Evolutionary conservation across 2,888 invertebrate genomes (phyloP), one percentile per base, ranked within the genome.

Genomic region (Eilema caniola): DNA sequence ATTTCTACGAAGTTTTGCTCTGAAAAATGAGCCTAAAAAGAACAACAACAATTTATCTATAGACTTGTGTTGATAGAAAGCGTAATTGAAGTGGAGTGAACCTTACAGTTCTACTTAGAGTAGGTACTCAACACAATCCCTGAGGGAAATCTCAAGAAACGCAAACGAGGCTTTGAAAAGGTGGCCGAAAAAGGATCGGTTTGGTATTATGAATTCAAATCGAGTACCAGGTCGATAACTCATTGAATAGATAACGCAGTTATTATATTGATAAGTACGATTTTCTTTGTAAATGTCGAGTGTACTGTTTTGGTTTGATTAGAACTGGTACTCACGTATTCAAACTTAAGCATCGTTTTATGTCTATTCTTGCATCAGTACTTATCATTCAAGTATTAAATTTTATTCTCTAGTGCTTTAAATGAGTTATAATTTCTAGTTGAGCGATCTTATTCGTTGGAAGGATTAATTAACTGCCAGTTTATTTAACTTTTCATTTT

Each of bases 141-240:
- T 28, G 37, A 67, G 87, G 87, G 86, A 86, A 85, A 86, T 85
- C 77, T 80, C 74, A 70, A 76, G 79, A 69, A 78, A 77, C 67
- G 71, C 70, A 79, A 47, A 64, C 73, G 78, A 78, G 72, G 65
- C 62, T 80, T 81, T 80, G 70, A 74, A 72, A 79, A 73, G 74
- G 71, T 75, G 72, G 74, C 78, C 79, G 77, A 72, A 80, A 83
- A 81, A 76, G 78, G 78, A 83, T 78, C 76, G 75, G 77, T 79
- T 82, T 79, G 74, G 77, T 69, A 76, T 66, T 73, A 72, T 67
- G 77, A 81, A 83, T 83, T 79, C 69, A 73, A 83, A 84, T 79
- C 67, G 57, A 70, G 62, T 62, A 66, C 4, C 53, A 56, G 66
- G 25, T 82, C 75, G 74, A 82, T 82, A 71, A 59, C 67, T 71